Base-by-base conservation (phyloP, 2,888 invertebrate species). In the Rhamnusium bicolor region DNA sequence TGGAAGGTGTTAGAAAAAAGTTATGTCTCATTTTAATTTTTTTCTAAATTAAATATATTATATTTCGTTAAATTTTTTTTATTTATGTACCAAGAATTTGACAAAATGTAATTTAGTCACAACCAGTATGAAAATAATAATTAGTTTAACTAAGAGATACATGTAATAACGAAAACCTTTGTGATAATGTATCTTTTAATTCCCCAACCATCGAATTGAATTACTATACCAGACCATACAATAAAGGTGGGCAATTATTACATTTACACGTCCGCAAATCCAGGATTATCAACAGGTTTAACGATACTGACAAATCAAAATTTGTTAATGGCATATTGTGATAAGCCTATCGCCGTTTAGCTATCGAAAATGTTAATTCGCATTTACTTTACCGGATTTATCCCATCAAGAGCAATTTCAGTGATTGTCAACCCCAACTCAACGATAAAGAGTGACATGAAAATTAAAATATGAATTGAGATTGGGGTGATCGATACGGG, bases 361-460 rank as follows among this genome's bases (percentile, higher is more conserved):
- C 54, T 14, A 27, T 56, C 27, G 24, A 24, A 24, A 54, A 54
- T 54, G 53, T 21, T 54, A 56, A 56, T 56, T 56, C n/a, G 14
- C 27, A 14, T 56, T 54, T 56, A 56, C 14, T 40, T 40, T 40
- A 8, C 21, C 8, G 4, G 54, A 8, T 56, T 27, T 27, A 27
- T 56, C 27, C 8, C 27, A 56, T 56, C 54, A 56, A 1, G 7
- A 5, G 27, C 8, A 56, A 56, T 54, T 24, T 54, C 21, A n/a
- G 53, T 24, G 21, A 54, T 56, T 54, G 53, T 56, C 54, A 56
- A 14, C 21, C 27, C 40, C 10, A 40, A 40, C 40, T 40, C 14
- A 24, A 14, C 16, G 24, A 0, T 27, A 56, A 7, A 24, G 14
- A 7, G 54, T n/a, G 27, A 56, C 27, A 4, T 0, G 14, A 7